phyloP scores from a whole-genome alignment of 1,140 invertebrate genomes.

The Meloidogyne hapla region DNA sequence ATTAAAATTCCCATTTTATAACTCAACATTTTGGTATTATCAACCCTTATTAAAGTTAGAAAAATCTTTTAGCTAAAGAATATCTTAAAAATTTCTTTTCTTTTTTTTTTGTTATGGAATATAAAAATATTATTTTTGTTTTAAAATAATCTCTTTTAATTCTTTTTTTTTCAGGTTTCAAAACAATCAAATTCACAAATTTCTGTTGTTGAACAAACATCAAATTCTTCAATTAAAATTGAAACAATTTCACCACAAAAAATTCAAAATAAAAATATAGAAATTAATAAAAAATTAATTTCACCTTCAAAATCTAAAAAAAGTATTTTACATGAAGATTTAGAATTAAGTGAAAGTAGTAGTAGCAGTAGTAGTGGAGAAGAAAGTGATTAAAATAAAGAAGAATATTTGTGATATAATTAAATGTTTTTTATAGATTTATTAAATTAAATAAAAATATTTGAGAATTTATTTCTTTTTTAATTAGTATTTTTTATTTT shows the following conservation, averaged over 20 bases:
- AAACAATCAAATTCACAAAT: not conserved
- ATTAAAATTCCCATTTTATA: too few relatives aligned
- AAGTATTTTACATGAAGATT: conserved; percentile 27
- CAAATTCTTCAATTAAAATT: not conserved
- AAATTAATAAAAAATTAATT: not conserved
- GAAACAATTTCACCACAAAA: conserved; percentile 16
- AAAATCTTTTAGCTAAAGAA: too few relatives aligned
- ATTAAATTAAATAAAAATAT: too few relatives aligned
- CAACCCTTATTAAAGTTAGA: too few relatives aligned
- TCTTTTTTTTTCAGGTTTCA: not conserved
- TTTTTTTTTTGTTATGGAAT: too few relatives aligned
- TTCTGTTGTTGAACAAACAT: conserved; percentile 1
- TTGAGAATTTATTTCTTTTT: too few relatives aligned
- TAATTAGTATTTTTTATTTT: too few relatives aligned
- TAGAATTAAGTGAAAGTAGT: conserved; percentile 27
- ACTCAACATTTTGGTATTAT: too few relatives aligned
- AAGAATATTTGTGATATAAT: not conserved
- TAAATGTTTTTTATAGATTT: too few relatives aligned
- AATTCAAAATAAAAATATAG: not conserved
- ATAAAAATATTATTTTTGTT: too few relatives aligned
- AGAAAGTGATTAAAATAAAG: not conserved
- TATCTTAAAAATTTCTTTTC: too few relatives aligned
- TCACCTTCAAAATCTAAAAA: conserved; percentile 12
- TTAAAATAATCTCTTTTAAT: not conserved
- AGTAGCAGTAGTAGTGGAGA: not conserved